Evolutionary conservation across 2,113 vertebrate genomes (phyloP).

Genomic region (Scomber scombrus): DNA sequence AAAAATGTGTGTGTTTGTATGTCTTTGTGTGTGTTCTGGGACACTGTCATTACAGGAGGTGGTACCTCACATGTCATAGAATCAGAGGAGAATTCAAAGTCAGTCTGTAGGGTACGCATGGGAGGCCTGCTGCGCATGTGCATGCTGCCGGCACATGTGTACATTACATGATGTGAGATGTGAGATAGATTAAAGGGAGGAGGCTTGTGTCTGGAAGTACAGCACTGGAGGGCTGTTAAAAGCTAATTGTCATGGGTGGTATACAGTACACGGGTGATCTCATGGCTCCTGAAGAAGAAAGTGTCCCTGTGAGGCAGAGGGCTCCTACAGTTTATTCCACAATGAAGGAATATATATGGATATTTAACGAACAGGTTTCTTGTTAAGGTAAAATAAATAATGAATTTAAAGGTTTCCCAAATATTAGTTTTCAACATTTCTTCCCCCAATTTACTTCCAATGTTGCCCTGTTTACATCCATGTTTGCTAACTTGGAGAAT

Average conservation of each 20-base stretch:
- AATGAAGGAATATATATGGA: neutral
- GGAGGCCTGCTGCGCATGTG: constrained; percentile 1
- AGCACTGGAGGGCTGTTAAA: neutral
- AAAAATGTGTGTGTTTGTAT: constrained; percentile 1
- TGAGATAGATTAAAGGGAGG: neutral
- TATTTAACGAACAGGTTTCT: neutral
- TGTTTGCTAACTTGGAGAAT: too few relatives aligned
- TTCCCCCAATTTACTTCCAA: too few relatives aligned
- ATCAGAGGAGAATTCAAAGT: constrained; percentile 52
- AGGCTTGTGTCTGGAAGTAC: neutral
- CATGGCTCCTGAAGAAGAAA: neutral
- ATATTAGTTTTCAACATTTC: too few relatives aligned
- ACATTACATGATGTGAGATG: neutral
- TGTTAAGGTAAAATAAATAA: too few relatives aligned
- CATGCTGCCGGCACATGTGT: neutral
- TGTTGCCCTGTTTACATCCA: too few relatives aligned
- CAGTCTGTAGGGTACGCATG: constrained; percentile 52
- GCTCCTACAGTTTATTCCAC: neutral
- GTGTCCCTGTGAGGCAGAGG: neutral
- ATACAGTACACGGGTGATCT: neutral
- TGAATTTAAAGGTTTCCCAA: neutral
- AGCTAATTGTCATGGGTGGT: constrained; percentile 6
- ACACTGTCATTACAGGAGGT: neutral
- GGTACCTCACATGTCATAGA: neutral
- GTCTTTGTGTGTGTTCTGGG: neutral